Percentiles rank a stretch among this genome's conserved stretches.
These are phyloP conservation scores for Otus sunia DNA, from an alignment of 2,113 vertebrate genomes.

Conservation along the genomic window DNA sequence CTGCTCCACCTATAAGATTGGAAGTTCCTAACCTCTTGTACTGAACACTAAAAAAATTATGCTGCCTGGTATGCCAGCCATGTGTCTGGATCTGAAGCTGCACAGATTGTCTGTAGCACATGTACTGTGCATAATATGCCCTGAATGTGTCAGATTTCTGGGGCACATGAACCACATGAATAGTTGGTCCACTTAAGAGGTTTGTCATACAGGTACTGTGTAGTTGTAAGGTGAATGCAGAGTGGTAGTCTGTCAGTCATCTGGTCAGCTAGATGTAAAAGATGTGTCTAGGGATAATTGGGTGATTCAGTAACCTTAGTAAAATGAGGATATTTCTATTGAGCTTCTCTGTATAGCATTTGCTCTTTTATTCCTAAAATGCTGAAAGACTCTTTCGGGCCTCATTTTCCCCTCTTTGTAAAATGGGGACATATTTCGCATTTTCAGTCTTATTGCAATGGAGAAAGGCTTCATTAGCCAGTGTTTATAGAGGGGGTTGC, in stretches of 20 bases:
- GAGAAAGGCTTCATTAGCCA: not conserved
- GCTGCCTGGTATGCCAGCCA: not conserved
- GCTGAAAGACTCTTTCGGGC: not conserved
- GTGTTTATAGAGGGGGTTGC: not conserved
- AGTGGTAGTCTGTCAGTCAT: not conserved
- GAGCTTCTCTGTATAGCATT: not conserved
- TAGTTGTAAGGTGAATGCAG: not conserved
- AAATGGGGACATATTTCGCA: not conserved
- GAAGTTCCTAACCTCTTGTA: not conserved
- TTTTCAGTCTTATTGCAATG: not conserved
- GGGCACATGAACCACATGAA: fast-evolving
- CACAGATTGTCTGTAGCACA: not conserved
- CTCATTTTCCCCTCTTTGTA: not conserved
- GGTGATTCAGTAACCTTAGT: not conserved
- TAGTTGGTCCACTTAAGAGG: not conserved
- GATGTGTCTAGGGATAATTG: not conserved
- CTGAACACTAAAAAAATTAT: not conserved
- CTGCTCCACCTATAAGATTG: not conserved
- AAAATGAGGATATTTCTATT: not conserved
- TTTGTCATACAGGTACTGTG: not conserved
- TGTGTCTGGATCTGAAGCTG: not conserved
- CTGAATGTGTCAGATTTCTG: not conserved
- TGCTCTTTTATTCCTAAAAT: not conserved
- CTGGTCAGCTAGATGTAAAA: not conserved
- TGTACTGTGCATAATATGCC: fast-evolving